Base-by-base conservation (phyloP, 1,140 invertebrate species). In the Amyelois transitella region DNA sequence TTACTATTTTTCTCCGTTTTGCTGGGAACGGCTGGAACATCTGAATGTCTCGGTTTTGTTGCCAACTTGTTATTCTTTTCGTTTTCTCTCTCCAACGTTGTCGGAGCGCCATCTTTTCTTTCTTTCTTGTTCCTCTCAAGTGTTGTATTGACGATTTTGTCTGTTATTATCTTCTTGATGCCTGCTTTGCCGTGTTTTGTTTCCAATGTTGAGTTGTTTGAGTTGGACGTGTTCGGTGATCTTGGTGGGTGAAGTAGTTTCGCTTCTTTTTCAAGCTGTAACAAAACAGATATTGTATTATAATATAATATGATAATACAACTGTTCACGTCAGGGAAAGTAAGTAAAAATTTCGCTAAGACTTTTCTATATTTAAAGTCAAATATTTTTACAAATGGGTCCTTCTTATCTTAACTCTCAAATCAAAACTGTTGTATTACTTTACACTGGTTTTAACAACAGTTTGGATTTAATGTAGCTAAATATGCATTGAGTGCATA, bases 101-200 rank as follows among this genome's bases (percentile, higher is more conserved):
- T 62, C 66, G 89, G 48, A 72, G 86, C 8, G 77, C 79, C 55
- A 67, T 91, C 72, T 89, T 90, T 78, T 87, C 89, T 75, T 84
- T 90, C 54, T 87, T 90, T 69, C 81, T 90, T 73, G 67, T 86
- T 75, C 77, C 89, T 79, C 65, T 89, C 88, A 6, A 89, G 66
- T 5, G 82, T 82, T 14, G 81, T 81, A 10, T 83, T 81, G 14
- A 84, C 83, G 1, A 88, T 89, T 48, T 88, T 89, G 18, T 88
- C 84, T 24, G 84, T 77, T 44, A 89, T 81, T 19, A 88, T 89
- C 62, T 89, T 89, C 60, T 89, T 89, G 48, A 89, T 89, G 5
- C 81, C 86, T 18, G 75, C 70, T 60, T 81, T 86, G n/a, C 70
- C 53, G 32, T 81, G 69, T 77, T 86, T 82, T 0, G 85, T 82